These are phyloP conservation scores for Lethenteron camtschaticum DNA, from an alignment of 2,113 vertebrate species.

Conservation along the genomic window DNA sequence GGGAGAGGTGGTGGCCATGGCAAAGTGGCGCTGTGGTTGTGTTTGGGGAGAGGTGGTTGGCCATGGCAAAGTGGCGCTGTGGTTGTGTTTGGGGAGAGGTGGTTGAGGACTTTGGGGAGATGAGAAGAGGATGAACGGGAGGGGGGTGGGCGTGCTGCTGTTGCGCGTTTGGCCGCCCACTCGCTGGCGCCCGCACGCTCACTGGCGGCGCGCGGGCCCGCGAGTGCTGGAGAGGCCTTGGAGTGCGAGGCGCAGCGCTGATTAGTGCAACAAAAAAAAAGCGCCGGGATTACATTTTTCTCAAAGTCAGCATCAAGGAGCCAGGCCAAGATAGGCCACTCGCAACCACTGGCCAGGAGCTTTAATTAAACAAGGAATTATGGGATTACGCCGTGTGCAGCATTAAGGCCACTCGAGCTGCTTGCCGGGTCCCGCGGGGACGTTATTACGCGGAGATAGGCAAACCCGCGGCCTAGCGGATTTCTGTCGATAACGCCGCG, in stretches of 20 bases:
- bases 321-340: slow-evolving; percentile 1
- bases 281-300: slow-evolving; percentile 13
- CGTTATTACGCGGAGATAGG: slow-evolving; percentile 34
- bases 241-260: no score
- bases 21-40: no score
- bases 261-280: slow-evolving; percentile 18
- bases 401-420: slow-evolving; percentile 42
- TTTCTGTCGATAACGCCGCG: slow-evolving; percentile 1
- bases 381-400: slow-evolving; percentile 41
- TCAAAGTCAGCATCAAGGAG: neutral
- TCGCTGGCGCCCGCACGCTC: no score
- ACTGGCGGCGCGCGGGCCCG: no score
- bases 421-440: slow-evolving; percentile 34
- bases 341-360: slow-evolving; percentile 24
- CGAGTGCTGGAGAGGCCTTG: no score
- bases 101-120: neutral
- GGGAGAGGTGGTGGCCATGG: no score
- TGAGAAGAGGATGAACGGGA: neutral
- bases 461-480: slow-evolving; percentile 29
- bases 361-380: slow-evolving; percentile 70
- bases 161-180: no score
- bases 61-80: no score
- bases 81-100: slow-evolving; percentile 3
- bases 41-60: no score
- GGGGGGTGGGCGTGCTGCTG: neutral